Evolutionary conservation across 2,113 vertebrate genomes (phyloP).

Genomic region (Onychostruthus taczanowskii): DNA sequence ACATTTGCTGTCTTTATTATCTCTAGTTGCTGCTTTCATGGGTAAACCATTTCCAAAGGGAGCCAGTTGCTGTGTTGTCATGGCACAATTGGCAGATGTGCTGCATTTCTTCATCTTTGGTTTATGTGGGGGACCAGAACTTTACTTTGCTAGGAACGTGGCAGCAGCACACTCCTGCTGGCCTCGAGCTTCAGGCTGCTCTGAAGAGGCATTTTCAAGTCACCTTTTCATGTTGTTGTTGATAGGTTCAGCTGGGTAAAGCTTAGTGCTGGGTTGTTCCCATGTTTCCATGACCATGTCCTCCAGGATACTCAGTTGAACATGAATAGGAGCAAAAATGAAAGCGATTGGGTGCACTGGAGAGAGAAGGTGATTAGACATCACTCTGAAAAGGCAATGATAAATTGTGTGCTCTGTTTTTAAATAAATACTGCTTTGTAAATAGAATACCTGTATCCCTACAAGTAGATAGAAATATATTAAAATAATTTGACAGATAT

Average conservation of each 20-base stretch:
- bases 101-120: background rate
- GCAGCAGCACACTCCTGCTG: background rate
- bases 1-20: background rate
- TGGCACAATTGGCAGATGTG: background rate
- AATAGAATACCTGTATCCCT: conserved; percentile 21
- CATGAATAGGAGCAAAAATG: background rate
- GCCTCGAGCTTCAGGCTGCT: background rate
- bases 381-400: background rate
- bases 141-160: background rate
- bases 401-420: conserved; percentile 5
- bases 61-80: background rate
- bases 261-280: background rate
- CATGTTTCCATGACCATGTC: background rate
- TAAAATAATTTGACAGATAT: background rate
- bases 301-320: background rate
- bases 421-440: conserved; percentile 26
- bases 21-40: background rate
- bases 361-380: background rate
- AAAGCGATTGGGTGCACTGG: background rate
- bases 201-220: background rate
- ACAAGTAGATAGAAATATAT: background rate
- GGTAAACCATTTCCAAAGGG: background rate
- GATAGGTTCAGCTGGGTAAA: background rate
- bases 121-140: background rate
- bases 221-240: background rate